phyloP scores from a whole-genome alignment of 2,113 vertebrate species.

The Ageneiosus marmoratus region DNA sequence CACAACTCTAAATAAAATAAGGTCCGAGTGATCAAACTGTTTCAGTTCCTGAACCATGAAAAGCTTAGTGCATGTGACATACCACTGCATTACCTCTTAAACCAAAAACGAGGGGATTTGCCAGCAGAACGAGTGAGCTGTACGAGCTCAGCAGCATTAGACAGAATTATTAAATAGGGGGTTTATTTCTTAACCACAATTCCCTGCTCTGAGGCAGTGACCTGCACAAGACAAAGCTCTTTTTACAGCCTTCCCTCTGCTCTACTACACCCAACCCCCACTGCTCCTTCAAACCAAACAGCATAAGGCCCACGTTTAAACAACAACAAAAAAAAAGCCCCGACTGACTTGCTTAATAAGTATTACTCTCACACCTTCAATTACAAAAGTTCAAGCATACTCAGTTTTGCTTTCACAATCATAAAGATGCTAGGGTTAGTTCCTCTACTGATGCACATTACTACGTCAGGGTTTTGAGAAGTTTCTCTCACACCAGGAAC shows the following conservation, averaged over 20 bases:
- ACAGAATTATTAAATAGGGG: conserved; percentile 46
- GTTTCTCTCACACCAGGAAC: conserved; percentile 6
- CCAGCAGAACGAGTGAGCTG: conserved; percentile 23
- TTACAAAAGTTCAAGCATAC: conserved; percentile 16
- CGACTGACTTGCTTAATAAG: conserved; percentile 37
- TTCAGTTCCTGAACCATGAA: conserved; percentile 10
- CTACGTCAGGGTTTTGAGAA: background rate
- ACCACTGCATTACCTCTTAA: conserved; percentile 20
- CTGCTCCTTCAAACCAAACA: conserved; percentile 53
- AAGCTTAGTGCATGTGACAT: conserved; percentile 25
- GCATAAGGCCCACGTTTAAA: conserved; percentile 40
- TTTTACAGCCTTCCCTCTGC: conserved; percentile 54
- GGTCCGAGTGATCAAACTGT: background rate
- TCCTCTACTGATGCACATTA: background rate
- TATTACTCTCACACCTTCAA: conserved; percentile 13
- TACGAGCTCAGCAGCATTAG: conserved; percentile 47
- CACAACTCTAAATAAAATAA: conserved; percentile 17
- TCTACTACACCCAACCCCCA: conserved; percentile 53
- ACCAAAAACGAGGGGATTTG: conserved; percentile 34
- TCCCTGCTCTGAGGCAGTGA: conserved; percentile 52
- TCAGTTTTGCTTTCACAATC: conserved; percentile 15
- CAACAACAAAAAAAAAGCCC: conserved; percentile 20
- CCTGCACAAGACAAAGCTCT: conserved; percentile 61
- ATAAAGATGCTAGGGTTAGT: background rate
- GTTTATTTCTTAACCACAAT: conserved; percentile 53